Conservation (phyloP, 2,888 invertebrate genomes). For the Subacronicta megacephala region DNA sequence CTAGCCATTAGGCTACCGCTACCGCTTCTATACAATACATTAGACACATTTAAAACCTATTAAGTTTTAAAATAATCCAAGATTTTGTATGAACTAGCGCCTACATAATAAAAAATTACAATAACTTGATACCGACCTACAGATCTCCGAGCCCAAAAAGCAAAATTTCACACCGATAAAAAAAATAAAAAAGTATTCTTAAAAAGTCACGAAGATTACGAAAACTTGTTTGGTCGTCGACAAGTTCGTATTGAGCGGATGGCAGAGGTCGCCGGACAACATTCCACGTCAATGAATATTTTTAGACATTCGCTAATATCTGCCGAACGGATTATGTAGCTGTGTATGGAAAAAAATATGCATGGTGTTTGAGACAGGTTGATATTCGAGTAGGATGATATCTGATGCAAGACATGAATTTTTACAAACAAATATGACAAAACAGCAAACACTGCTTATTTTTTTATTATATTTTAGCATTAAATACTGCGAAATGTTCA, state of each 20-base stretch:
- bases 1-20: too few relatives aligned
- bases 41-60: too few relatives aligned
- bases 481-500: too few relatives aligned
- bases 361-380: slow-evolving; percentile 3
- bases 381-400: slow-evolving; percentile 7
- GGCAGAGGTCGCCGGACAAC: slow-evolving; percentile 70
- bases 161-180: slow-evolving; percentile 5
- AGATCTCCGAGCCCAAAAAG: background rate
- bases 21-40: too few relatives aligned
- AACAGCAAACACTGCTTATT: background rate
- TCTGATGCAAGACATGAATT: background rate
- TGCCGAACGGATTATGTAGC: slow-evolving; percentile 28
- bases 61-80: too few relatives aligned
- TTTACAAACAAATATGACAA: background rate
- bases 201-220: slow-evolving; percentile 40
- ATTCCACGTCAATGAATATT: slow-evolving; percentile 74
- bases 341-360: slow-evolving; percentile 28
- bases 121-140: too few relatives aligned
- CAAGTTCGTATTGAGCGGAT: slow-evolving; percentile 58
- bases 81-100: too few relatives aligned
- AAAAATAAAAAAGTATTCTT: slow-evolving; percentile 33
- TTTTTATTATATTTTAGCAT: too few relatives aligned
- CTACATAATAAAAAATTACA: too few relatives aligned
- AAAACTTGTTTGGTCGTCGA: slow-evolving; percentile 60
- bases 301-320: slow-evolving; percentile 71